Conservation (phyloP, 2,888 invertebrate genomes). For the Gryllus longicercus region DNA sequence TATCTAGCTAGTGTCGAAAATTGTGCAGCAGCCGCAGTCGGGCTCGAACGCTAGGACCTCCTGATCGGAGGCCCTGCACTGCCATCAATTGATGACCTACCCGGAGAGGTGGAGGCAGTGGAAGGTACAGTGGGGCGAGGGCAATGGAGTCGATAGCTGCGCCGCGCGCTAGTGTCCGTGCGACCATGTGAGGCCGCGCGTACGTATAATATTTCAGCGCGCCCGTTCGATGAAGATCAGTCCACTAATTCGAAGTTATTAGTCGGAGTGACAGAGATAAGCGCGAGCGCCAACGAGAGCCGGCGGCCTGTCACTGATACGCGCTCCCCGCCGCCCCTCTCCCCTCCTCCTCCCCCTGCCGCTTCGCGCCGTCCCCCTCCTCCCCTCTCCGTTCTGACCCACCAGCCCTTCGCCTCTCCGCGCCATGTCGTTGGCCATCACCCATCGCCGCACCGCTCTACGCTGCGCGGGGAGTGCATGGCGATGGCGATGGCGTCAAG, state of each 20-base stretch:
- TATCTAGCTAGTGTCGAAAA: too few relatives aligned
- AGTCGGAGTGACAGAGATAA: constrained; percentile 9
- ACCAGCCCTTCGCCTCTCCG: too few relatives aligned
- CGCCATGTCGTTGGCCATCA: too few relatives aligned
- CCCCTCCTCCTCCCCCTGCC: background rate
- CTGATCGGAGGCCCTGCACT: too few relatives aligned
- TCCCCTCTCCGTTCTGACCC: background rate
- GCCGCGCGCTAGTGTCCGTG: background rate
- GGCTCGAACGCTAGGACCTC: too few relatives aligned
- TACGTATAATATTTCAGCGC: background rate
- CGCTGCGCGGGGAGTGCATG: too few relatives aligned
- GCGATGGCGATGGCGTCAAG: too few relatives aligned
- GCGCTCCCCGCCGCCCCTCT: background rate
- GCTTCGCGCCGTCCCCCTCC: background rate
- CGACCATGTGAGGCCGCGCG: background rate
- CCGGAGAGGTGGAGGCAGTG: background rate
- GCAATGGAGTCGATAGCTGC: background rate
- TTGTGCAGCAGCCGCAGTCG: too few relatives aligned
- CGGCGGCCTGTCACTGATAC: constrained; percentile 8
- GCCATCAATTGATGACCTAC: too few relatives aligned
- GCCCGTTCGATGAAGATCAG: constrained; percentile 8
- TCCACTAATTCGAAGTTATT: constrained; percentile 8
- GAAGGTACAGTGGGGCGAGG: background rate
- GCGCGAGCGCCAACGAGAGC: background rate
- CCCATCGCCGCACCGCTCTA: too few relatives aligned